A percentile compares a stretch with the other conserved stretches of the same genome.
Evolutionary conservation across 2,888 invertebrate species (phyloP).

Genomic region (Drosophila nr. perissopoda): DNA sequence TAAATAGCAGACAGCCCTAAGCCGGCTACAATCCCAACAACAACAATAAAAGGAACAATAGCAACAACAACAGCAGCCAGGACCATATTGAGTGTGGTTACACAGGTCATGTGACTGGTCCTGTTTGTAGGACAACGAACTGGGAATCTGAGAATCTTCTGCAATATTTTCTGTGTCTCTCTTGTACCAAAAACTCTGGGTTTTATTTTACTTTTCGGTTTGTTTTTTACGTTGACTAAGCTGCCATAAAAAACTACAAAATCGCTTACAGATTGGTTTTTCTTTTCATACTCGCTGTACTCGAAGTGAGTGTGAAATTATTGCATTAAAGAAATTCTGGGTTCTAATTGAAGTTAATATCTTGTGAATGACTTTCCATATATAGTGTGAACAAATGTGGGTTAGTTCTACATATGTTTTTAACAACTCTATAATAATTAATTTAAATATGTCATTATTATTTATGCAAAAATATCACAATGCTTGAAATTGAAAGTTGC

Average conservation of each 20-base stretch:
- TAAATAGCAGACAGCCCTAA: conserved; percentile 33
- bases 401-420: not conserved
- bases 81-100: conserved; percentile 33
- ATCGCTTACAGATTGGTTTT: conserved; percentile 35
- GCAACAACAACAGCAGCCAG: not conserved
- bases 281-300: conserved; percentile 2
- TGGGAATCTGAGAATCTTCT: conserved; percentile 51
- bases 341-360: not conserved
- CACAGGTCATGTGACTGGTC: conserved; percentile 38
- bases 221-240: conserved; percentile 39
- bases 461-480: not conserved
- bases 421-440: not conserved
- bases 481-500: not conserved
- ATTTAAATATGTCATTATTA: not conserved
- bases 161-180: conserved; percentile 50
- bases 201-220: conserved; percentile 24
- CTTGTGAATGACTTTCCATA: not conserved
- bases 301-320: conserved; percentile 29
- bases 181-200: conserved; percentile 40
- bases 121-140: conserved; percentile 68
- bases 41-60: not conserved
- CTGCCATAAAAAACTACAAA: conserved; percentile 48
- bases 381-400: not conserved
- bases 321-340: conserved; percentile 8
- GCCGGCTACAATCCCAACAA: conserved; percentile 41